Conservation (phyloP, 2,113 vertebrate species). For the Oreotrochilus melanogaster region DNA sequence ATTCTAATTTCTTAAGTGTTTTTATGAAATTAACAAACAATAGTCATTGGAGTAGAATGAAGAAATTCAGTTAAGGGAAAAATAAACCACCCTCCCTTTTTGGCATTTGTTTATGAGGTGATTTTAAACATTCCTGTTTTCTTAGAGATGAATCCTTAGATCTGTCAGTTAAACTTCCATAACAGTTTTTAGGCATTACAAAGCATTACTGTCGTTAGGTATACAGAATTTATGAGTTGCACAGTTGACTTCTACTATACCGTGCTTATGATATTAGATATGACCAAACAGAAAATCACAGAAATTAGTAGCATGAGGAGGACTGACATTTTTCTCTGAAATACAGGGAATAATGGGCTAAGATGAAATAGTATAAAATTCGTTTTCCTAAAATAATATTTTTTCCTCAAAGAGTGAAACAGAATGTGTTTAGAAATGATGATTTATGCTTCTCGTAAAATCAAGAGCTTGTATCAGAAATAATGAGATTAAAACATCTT, state of each 20-base stretch:
- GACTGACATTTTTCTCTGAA: slow-evolving; percentile 7
- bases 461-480: slow-evolving; percentile 35
- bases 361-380: slow-evolving; percentile 32
- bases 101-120: neutral
- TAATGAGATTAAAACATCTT: slow-evolving; percentile 6
- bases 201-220: neutral
- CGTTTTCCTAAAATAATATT: slow-evolving; percentile 39
- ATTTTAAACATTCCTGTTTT: slow-evolving; percentile 12
- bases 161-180: neutral
- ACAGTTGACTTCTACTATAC: neutral
- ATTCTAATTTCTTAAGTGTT: slow-evolving; percentile 33
- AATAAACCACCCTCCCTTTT: neutral
- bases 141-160: slow-evolving; percentile 8
- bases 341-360: neutral
- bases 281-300: neutral
- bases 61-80: slow-evolving; percentile 8
- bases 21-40: slow-evolving; percentile 17
- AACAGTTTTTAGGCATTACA: neutral
- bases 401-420: slow-evolving; percentile 2
- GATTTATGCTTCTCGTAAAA: slow-evolving; percentile 28
- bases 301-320: neutral
- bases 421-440: neutral
- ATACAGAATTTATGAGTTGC: neutral
- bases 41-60: neutral
- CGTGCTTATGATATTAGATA: neutral